Evolutionary conservation across 2,797 vertebrate species (phyloP).

Genomic region (Falco cherrug): DNA sequence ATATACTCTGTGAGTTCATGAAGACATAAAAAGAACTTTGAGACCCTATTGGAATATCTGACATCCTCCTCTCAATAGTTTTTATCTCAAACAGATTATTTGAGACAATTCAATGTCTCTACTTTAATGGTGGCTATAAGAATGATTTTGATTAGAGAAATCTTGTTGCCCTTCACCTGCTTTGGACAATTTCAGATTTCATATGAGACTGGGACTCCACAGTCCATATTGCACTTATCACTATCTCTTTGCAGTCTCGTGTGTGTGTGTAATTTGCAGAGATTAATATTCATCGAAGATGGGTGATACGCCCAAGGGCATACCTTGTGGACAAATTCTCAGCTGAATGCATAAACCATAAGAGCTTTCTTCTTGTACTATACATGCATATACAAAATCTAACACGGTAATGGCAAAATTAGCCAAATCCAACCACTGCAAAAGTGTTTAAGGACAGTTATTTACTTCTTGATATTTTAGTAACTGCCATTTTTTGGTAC

Average conservation of each 20-base stretch:
- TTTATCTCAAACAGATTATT: not conserved
- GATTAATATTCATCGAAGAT: not conserved
- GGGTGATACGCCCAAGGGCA: not conserved
- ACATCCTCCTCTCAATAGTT: not conserved
- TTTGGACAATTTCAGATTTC: not conserved
- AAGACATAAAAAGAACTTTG: not conserved
- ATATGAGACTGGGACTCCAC: not conserved
- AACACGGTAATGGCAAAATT: not conserved
- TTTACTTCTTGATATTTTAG: not conserved
- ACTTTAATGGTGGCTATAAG: not conserved
- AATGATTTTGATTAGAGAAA: not conserved
- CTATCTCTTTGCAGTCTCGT: not conserved
- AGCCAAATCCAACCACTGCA: not conserved
- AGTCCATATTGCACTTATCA: not conserved
- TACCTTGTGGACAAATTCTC: not conserved
- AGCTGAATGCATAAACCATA: not conserved
- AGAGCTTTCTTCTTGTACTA: not conserved
- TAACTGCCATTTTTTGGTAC: not conserved
- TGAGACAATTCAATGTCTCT: not conserved
- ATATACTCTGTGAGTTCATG: not conserved
- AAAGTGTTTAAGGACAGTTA: not conserved
- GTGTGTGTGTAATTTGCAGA: not conserved
- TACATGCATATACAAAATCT: not conserved
- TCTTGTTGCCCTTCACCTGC: not conserved
- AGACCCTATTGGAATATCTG: not conserved